Conservation (phyloP, 2,888 invertebrate genomes). For the Drosophila yooni region DNA sequence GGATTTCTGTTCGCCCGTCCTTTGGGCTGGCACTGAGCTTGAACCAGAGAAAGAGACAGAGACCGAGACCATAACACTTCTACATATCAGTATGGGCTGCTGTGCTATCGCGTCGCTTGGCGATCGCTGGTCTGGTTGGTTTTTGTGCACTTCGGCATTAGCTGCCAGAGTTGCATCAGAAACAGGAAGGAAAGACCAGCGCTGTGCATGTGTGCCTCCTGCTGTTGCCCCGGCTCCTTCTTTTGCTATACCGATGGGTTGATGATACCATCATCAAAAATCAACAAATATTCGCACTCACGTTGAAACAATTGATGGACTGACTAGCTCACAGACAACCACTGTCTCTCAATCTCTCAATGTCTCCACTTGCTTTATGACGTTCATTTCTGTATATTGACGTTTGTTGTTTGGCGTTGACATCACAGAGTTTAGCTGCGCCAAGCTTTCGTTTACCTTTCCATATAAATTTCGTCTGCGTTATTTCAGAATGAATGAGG, state of each 20-base stretch:
- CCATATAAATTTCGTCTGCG: conserved; percentile 25
- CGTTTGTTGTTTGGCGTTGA: conserved; percentile 61
- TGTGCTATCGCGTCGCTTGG: conserved; percentile 13
- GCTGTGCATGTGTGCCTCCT: conserved; percentile 37
- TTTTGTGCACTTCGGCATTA: conserved; percentile 46
- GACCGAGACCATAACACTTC: conserved; percentile 17
- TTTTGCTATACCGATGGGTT: conserved; percentile 27
- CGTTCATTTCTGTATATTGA: conserved; percentile 51
- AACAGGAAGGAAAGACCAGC: conserved; percentile 48
- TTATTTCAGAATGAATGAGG: conserved; percentile 16
- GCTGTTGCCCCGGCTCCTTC: conserved; percentile 29
- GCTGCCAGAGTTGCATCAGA: conserved; percentile 32
- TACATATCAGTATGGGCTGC: conserved; percentile 14
- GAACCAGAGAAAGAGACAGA: conserved; percentile 18
- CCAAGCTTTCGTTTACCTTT: conserved; percentile 22
- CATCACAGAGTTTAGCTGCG: conserved; percentile 42
- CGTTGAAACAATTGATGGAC: conserved; percentile 64
- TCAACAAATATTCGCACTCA: conserved; percentile 53
- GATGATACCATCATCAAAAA: conserved; percentile 57
- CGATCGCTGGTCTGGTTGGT: conserved; percentile 52
- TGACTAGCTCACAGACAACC: conserved; percentile 41
- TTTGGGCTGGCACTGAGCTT: conserved; percentile 18
- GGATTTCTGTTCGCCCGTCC: conserved; percentile 55
- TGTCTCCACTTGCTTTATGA: conserved; percentile 55
- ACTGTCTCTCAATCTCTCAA: conserved; percentile 41